Evolutionary conservation across 1,140 invertebrate species (phyloP).

Genomic region (Drosophila parvula): DNA sequence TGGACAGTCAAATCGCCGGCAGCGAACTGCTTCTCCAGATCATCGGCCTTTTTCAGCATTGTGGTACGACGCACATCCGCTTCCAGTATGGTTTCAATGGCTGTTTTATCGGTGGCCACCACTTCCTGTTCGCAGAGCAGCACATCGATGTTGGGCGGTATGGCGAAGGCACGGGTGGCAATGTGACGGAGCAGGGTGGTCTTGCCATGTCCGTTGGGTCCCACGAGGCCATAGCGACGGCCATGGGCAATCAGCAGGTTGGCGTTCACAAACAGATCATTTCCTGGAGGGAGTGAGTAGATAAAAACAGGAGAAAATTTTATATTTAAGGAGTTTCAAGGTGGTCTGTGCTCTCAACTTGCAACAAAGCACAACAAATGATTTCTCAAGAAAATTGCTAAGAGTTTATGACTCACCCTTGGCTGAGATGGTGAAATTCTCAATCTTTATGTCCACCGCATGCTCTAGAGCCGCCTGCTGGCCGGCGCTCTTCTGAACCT

Average conservation of each 20-base stretch:
- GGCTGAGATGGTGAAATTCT: constrained; percentile 99
- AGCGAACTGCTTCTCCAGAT: constrained; percentile 90
- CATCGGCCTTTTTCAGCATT: constrained; percentile 92
- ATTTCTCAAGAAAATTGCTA: not conserved
- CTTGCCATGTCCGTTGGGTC: constrained; percentile 99
- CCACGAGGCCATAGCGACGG: constrained; percentile 98
- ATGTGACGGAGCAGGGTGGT: constrained; percentile 98
- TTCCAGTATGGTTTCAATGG: constrained; percentile 96
- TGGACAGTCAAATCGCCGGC: constrained; percentile 88
- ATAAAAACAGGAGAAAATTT: not conserved
- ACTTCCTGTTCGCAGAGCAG: constrained; percentile 99
- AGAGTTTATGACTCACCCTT: constrained; percentile 90
- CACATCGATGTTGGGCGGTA: constrained; percentile 98
- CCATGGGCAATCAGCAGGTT: constrained; percentile 96
- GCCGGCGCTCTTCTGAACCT: constrained; percentile 93
- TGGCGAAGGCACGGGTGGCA: constrained; percentile 93
- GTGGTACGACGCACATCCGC: constrained; percentile 95
- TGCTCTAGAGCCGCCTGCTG: constrained; percentile 94
- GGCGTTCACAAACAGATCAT: constrained; percentile 99
- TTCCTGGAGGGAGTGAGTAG: constrained; percentile 86
- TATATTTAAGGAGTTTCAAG: too few relatives aligned
- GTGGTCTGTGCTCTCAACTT: too few relatives aligned
- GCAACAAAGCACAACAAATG: too few relatives aligned
- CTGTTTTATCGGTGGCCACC: constrained; percentile 94
- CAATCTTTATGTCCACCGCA: constrained; percentile 98